Evolutionary conservation across 2,113 vertebrate genomes (phyloP).

Genomic region (Sigmodon hispidus): DNA sequence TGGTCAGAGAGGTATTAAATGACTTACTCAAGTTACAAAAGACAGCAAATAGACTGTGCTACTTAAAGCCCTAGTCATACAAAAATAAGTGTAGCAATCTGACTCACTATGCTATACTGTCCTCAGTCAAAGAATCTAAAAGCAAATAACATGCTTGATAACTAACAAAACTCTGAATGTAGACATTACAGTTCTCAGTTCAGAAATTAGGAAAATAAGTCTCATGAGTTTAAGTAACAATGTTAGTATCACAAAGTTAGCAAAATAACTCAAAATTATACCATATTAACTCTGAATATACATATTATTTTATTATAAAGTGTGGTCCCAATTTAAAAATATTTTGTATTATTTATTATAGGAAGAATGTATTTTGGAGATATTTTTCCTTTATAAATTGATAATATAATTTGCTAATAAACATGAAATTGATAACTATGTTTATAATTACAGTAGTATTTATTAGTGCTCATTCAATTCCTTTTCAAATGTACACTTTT

Average conservation of each 20-base stretch:
- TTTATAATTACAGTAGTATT: not conserved
- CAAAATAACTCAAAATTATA: slow-evolving; percentile 12
- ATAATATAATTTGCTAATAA: slow-evolving; percentile 9
- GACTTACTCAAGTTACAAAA: not conserved
- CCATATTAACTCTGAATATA: not conserved
- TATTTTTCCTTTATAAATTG: not conserved
- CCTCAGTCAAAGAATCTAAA: not conserved
- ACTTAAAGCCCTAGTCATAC: not conserved
- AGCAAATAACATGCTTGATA: not conserved
- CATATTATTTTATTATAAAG: not conserved
- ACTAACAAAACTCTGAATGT: not conserved
- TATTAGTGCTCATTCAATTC: not conserved
- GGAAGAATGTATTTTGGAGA: not conserved
- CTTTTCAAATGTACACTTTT: not conserved
- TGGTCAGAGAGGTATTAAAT: not conserved
- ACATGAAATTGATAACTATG: not conserved
- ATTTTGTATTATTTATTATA: not conserved
- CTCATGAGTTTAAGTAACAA: not conserved
- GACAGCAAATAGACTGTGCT: not conserved
- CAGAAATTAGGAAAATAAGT: not conserved
- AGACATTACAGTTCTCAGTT: not conserved
- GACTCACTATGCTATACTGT: not conserved
- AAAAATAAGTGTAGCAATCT: not conserved
- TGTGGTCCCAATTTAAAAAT: not conserved
- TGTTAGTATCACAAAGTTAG: not conserved